Evolutionary conservation across 2,888 invertebrate genomes (phyloP), one percentile per base, ranked within the genome.

Genomic region (Philonicus albiceps): DNA sequence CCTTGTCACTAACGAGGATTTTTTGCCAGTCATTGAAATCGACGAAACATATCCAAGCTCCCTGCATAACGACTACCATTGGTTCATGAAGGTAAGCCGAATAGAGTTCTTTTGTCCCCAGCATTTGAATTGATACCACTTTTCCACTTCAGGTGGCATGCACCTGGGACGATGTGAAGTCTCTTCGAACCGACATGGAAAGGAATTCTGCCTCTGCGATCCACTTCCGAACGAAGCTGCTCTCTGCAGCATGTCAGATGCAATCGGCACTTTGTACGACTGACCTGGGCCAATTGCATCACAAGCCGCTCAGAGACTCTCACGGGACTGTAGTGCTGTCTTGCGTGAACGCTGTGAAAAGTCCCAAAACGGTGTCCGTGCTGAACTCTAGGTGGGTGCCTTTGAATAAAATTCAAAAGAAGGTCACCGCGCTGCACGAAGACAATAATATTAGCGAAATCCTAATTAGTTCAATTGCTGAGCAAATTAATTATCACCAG

Each of bases 101-200:
- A 72, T 4, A 64, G 31, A 40, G 31, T 55, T 81, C 34, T 49
- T 72, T 22, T 13, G 64, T 37, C 1, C 78, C 13, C 16, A 31
- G 40, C 27, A 22, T n/a, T 7, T n/a, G 30, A 85, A 49, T 11
- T 19, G 11, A 64, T 64, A 55, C 27, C 11, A 64, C 2, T 1
- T n/a, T 64, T 1, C 64, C 22, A 22, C 72, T 40, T 1, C 90
- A 96, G 96, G 96, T 99, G 53, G 97, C 98, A 0, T 98, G 98
- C 91, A 96, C 97, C 0, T 99, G 99, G 99, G 98, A 98, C 90
- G 98, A 99, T 91, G 97, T 98, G 7, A 98, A 98, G 90, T 95
- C 96, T 2, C 93, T 99, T 1, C 94, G 97, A n/a, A 95, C 96
- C 31, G 98, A 98, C 90, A 97, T 99, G 97, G 98, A 98, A 91